Base-by-base conservation (phyloP, 2,797 vertebrate species). In the Sebastes aleutianus region DNA sequence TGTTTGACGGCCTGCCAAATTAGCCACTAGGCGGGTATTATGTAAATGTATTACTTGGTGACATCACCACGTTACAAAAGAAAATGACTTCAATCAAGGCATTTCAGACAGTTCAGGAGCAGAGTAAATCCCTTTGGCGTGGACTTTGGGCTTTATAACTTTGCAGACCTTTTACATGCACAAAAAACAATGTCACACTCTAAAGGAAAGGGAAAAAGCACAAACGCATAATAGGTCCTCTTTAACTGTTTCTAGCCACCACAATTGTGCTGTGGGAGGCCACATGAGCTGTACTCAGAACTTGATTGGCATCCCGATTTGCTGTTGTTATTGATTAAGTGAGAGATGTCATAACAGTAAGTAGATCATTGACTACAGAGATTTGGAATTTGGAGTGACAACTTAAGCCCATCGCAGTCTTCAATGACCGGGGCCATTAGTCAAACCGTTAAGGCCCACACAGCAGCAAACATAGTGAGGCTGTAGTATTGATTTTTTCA, bases 401-500 rank as follows among this genome's bases (percentile, higher is more conserved):
- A 84, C 74, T 86, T 87, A 74, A 91, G 80, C 78, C 77, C 83
- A 88, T 87, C 74, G 3, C 53, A 43, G 78, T 87, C 86, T 79
- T 88, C 79, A 89, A 61, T 90, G 89, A 79, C 85, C 84, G 79
- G 43, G 12, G 65, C 87, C 85, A 91, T 93, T 91, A 90, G 80
- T 92, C 82, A 88, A 82, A 78, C 69, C 3, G 59, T 84, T 90
- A 80, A 73, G 74, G 79, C 76, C 83, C 86, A 89, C 80, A 83
- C 87, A 78, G 85, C 85, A 80, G 75, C 85, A 83, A 81, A 80
- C 85, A 77, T 73, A 78, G 80, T 78, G 76, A 63, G 85, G 63
- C 87, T 92, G 81, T 69, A 59, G 72, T 92, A 95, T 94, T 89
- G 92, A 95, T 94, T 93, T 91, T 74, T 82, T 88, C 84, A 86